A percentile compares a stretch with the other conserved stretches of the same genome.
Conservation (phyloP, 2,888 invertebrate species). For the Agrilus biguttatus region DNA sequence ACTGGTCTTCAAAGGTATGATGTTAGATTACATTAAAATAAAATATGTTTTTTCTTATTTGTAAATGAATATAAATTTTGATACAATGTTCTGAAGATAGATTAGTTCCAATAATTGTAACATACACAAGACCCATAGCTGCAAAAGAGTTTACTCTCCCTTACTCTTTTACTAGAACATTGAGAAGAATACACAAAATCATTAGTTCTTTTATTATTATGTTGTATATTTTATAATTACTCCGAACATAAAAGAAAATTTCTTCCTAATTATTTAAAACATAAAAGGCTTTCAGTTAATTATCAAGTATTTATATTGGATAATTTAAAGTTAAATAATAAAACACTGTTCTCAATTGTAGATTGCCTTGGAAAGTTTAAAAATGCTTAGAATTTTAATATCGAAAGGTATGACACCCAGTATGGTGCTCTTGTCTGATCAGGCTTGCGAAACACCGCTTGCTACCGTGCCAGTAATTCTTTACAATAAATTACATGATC, state of each 20-base stretch:
- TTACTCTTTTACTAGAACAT: no score
- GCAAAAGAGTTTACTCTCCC: no score
- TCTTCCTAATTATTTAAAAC: not conserved
- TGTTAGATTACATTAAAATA: no score
- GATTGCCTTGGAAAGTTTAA: slow-evolving; percentile 56
- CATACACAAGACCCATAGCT: no score
- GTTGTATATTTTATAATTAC: no score
- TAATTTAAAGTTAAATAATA: not conserved
- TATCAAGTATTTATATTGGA: not conserved
- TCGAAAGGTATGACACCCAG: slow-evolving; percentile 66
- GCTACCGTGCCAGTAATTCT: slow-evolving; percentile 52
- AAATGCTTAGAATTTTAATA: slow-evolving; percentile 53
- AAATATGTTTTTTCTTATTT: no score
- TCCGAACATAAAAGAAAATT: no score
- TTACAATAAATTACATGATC: slow-evolving; percentile 53
- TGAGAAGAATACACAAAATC: no score
- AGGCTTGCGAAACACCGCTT: slow-evolving; percentile 43
- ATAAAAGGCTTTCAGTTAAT: not conserved
- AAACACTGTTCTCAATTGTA: slow-evolving; percentile 25
- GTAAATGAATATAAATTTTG: no score
- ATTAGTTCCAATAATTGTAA: no score
- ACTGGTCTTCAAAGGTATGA: slow-evolving; percentile 37
- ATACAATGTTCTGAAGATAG: no score
- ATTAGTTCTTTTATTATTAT: no score
- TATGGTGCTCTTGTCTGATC: slow-evolving; percentile 56